Evolutionary conservation across 2,888 invertebrate genomes (phyloP).

Genomic region (Agonopterix heracliana): DNA sequence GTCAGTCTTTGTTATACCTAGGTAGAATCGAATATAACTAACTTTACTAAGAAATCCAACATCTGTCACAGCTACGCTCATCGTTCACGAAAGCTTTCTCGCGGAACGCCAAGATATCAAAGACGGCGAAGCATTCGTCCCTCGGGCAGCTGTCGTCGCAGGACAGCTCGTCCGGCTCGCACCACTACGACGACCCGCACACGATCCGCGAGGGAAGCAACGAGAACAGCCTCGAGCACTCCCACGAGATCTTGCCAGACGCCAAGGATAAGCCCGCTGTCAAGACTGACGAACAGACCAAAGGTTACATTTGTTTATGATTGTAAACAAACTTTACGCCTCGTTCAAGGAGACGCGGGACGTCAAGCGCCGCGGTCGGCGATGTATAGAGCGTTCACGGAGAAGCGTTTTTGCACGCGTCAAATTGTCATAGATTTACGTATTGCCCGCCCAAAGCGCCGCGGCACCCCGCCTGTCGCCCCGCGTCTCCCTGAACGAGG

Average conservation of each 20-base stretch:
- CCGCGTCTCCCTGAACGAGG: no score
- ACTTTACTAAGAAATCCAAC: no score
- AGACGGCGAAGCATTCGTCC: constrained; percentile 77
- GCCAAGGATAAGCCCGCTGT: constrained; percentile 45
- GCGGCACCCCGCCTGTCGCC: no score
- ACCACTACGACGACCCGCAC: constrained; percentile 71
- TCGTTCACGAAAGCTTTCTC: constrained; percentile 99
- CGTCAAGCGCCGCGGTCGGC: no score
- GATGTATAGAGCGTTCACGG: no score
- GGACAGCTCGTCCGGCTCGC: constrained; percentile 67
- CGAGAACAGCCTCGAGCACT: constrained; percentile 72
- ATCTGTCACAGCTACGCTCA: constrained; percentile 82
- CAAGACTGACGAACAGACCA: constrained; percentile 59
- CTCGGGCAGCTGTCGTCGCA: constrained; percentile 72
- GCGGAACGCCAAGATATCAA: constrained; percentile 85
- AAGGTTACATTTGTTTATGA: constrained; percentile 45
- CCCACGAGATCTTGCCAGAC: constrained; percentile 64
- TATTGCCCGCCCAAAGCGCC: no score
- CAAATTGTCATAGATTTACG: no score
- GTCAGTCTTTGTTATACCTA: no score
- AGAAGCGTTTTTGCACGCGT: no score
- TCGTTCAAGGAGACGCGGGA: no score
- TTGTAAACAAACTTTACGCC: neutral
- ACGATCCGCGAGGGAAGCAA: constrained; percentile 71
- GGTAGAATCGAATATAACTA: no score